A percentile compares a stretch with the other conserved stretches of the same genome.
phyloP scores from a whole-genome alignment of 2,113 vertebrate species.

The Pristiophorus japonicus region DNA sequence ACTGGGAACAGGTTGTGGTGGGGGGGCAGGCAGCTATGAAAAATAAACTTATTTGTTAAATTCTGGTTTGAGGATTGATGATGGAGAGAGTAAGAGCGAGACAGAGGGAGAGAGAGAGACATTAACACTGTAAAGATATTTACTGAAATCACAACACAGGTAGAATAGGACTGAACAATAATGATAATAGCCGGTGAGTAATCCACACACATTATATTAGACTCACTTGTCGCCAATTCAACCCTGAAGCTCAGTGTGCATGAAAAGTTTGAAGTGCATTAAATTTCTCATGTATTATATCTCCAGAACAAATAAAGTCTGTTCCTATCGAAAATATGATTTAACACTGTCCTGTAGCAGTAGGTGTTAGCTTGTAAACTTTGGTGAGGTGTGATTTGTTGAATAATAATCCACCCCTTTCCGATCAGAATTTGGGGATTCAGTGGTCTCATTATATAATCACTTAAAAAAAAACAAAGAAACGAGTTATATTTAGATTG shows the following conservation, averaged over 20 bases:
- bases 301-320: conserved; percentile 45
- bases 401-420: conserved; percentile 8
- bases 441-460: background rate
- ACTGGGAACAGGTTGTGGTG: background rate
- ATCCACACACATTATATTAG: background rate
- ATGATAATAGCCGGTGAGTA: background rate
- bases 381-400: background rate
- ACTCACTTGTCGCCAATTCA: background rate
- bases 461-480: background rate
- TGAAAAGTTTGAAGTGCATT: background rate
- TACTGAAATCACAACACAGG: background rate
- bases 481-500: background rate
- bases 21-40: background rate
- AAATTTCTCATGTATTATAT: conserved; percentile 49
- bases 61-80: background rate
- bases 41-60: background rate
- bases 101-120: background rate
- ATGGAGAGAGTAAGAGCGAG: background rate
- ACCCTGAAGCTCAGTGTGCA: background rate
- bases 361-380: conserved; percentile 4
- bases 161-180: background rate
- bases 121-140: background rate
- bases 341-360: conserved; percentile 29
- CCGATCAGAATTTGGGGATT: background rate
- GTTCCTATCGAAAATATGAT: background rate